Evolutionary conservation across 1,140 invertebrate genomes (phyloP).

Genomic region (Calycopis cecrops): DNA sequence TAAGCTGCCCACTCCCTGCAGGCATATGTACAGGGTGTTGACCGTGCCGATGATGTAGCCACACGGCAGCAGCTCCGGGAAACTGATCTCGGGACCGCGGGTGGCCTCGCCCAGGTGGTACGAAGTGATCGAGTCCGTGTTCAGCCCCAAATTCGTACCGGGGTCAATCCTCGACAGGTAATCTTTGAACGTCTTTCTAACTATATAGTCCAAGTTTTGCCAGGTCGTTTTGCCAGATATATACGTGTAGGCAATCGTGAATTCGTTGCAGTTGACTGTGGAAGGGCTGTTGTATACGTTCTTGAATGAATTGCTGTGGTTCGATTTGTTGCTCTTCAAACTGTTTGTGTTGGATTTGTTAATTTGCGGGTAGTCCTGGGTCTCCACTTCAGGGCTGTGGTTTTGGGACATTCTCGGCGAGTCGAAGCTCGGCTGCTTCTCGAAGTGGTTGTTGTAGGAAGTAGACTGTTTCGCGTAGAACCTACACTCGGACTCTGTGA

Average conservation of each 20-base stretch:
- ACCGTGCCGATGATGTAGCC: constrained; percentile 95
- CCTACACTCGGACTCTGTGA: constrained; percentile 75
- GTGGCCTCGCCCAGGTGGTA: constrained; percentile 95
- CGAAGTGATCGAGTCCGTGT: constrained; percentile 90
- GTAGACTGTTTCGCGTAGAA: constrained; percentile 71
- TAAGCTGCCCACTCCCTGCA: constrained; percentile 92
- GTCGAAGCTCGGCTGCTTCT: constrained; percentile 76
- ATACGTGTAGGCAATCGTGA: constrained; percentile 89
- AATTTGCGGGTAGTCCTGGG: constrained; percentile 65
- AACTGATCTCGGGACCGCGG: constrained; percentile 80
- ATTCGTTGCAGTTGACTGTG: constrained; percentile 77
- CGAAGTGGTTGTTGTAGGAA: constrained; percentile 65
- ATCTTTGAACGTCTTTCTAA: constrained; percentile 95
- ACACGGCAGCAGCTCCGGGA: constrained; percentile 92
- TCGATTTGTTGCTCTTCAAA: constrained; percentile 76
- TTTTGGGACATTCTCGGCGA: constrained; percentile 66
- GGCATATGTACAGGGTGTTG: constrained; percentile 86
- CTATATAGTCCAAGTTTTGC: constrained; percentile 94
- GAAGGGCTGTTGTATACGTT: constrained; percentile 72
- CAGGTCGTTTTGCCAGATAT: constrained; percentile 96
- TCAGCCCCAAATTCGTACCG: constrained; percentile 92
- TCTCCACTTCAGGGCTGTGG: constrained; percentile 69
- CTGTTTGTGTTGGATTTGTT: constrained; percentile 73
- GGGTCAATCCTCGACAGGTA: constrained; percentile 95
- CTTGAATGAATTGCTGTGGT: constrained; percentile 74